Base-by-base conservation (phyloP, 1,140 invertebrate species). In the Ceratitis capitata region DNA sequence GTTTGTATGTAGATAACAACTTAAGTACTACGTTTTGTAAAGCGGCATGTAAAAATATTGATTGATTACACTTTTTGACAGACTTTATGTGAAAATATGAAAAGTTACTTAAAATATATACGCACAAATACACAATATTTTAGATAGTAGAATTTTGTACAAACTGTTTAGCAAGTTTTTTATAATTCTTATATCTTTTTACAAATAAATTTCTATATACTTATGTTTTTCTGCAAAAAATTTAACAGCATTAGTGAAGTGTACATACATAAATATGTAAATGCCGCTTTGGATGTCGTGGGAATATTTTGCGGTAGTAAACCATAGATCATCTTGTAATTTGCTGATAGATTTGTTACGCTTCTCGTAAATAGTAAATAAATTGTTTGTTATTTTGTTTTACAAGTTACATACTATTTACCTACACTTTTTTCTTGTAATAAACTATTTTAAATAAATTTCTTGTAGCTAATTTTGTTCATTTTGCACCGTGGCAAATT, bases 401-500 rank as follows among this genome's bases (percentile, higher is more conserved):
- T 78, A 78, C 69, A 45, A 78, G 39, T 5, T 45, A 19, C 47
- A 32, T 9, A 53, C 19, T 83, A 47, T 47, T 5, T 47, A 47
- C 45, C 45, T 47, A 47, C 16, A n/a, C 12, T 83, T 45, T 83
- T 83, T 51, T 51, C 32, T 2, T 35, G 2, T 19, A n/a, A n/a
- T n/a, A n/a, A n/a, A n/a, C n/a, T n/a, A n/a, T n/a, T n/a, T n/a
- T n/a, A n/a, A n/a, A n/a, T n/a, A n/a, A n/a, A n/a, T n/a, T n/a
- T n/a, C n/a, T n/a, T n/a, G n/a, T n/a, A n/a, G n/a, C n/a, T n/a
- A n/a, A n/a, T n/a, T n/a, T 56, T 83, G 47, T 83, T 56, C 29
- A 53, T 32, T 51, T 83, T 83, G 82, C 82, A 53, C 69, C 69
- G 16, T 78, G 39, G 1, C 69, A 42, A 78, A 78, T 78, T 78